Conservation (phyloP, 2,797 vertebrate genomes). For the Fistularia tabacaria region DNA sequence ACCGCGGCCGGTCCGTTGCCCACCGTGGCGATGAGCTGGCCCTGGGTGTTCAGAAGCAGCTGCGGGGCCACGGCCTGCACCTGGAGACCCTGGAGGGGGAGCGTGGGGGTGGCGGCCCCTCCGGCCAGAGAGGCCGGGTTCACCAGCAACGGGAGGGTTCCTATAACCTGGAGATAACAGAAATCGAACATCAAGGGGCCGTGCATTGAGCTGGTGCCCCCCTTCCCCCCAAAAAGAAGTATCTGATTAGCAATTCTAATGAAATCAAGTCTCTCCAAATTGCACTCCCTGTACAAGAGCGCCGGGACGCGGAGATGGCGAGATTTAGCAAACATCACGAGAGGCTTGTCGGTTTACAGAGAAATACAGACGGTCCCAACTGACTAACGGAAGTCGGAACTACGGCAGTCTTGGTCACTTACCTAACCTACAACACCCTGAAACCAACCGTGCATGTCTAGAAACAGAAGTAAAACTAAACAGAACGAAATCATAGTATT, state of each 20-base stretch:
- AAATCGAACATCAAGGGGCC: constrained; percentile 3
- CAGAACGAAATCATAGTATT: too few relatives aligned
- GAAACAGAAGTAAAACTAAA: too few relatives aligned
- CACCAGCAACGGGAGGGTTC: constrained; percentile 87
- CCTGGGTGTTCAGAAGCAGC: constrained; percentile 89
- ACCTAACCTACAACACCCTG: too few relatives aligned
- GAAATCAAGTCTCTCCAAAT: neutral
- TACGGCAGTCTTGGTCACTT: too few relatives aligned
- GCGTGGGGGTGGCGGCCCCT: constrained; percentile 65
- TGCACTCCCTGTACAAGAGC: too few relatives aligned
- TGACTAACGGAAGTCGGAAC: too few relatives aligned
- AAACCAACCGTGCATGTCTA: too few relatives aligned
- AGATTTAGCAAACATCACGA: too few relatives aligned
- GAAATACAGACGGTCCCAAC: too few relatives aligned
- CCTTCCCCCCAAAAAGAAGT: neutral
- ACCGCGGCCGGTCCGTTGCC: constrained; percentile 77
- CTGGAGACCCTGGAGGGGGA: constrained; percentile 82
- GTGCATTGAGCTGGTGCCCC: neutral
- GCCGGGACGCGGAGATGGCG: too few relatives aligned
- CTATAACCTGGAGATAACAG: constrained; percentile 79
- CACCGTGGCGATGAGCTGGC: constrained; percentile 91
- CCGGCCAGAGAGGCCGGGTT: constrained; percentile 82
- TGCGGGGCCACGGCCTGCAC: constrained; percentile 88
- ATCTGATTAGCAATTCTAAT: constrained; percentile 4
- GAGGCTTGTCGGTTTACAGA: too few relatives aligned